phyloP scores from a whole-genome alignment of 2,888 invertebrate genomes.

The Eupithecia inturbata region DNA sequence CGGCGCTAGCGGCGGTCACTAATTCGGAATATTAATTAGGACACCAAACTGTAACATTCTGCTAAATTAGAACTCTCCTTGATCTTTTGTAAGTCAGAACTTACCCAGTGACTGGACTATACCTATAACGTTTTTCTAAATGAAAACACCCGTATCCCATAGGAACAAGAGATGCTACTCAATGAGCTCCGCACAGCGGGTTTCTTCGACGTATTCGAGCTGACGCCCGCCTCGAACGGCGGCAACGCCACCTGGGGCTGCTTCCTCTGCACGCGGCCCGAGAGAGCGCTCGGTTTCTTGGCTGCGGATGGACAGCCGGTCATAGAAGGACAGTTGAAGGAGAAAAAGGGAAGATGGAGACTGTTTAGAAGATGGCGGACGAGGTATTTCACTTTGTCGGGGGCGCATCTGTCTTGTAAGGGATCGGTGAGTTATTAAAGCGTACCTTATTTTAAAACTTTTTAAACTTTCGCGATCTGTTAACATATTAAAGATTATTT shows the following conservation, averaged over 20 bases:
- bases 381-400: slow-evolving; percentile 96
- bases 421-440: slow-evolving; percentile 84
- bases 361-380: slow-evolving; percentile 96
- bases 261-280: slow-evolving; percentile 96
- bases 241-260: slow-evolving; percentile 90
- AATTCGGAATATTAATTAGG: too few relatives aligned
- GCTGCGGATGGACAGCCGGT: slow-evolving; percentile 92
- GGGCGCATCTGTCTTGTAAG: slow-evolving; percentile 90
- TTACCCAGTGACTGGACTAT: too few relatives aligned
- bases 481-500: too few relatives aligned
- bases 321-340: slow-evolving; percentile 85
- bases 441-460: too few relatives aligned
- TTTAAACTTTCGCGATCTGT: too few relatives aligned
- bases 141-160: slow-evolving; percentile 11
- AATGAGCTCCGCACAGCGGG: slow-evolving; percentile 94
- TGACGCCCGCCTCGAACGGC: slow-evolving; percentile 71
- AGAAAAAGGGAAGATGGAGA: slow-evolving; percentile 88
- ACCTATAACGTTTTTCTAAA: not conserved
- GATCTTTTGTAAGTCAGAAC: too few relatives aligned
- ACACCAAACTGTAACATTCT: too few relatives aligned
- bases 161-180: slow-evolving; percentile 94
- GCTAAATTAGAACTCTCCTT: too few relatives aligned
- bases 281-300: slow-evolving; percentile 93
- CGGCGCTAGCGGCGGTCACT: too few relatives aligned
- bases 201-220: slow-evolving; percentile 97